Conservation (phyloP, 2,797 vertebrate genomes). For the Leptodactylus fallax region DNA sequence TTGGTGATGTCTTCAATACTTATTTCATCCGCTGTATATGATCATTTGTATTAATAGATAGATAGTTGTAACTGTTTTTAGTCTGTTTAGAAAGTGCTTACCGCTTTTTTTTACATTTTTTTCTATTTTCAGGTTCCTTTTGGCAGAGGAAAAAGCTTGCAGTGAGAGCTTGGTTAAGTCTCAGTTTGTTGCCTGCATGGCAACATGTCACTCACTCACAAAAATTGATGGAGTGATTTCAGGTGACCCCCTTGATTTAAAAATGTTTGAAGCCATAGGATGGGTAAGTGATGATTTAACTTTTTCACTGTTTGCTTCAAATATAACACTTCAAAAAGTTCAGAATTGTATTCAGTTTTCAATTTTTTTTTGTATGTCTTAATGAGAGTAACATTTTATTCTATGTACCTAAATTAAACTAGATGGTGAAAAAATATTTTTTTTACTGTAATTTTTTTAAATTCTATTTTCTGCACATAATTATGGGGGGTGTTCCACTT, state of each 20-base stretch:
- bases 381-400: no score
- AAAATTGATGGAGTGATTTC: slow-evolving; percentile 96
- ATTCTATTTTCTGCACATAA: no score
- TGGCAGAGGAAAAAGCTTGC: slow-evolving; percentile 87
- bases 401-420: no score
- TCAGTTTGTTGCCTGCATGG: slow-evolving; percentile 96
- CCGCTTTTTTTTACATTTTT: not conserved
- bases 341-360: no score
- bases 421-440: no score
- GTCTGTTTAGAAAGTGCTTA: not conserved
- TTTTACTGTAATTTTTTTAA: no score
- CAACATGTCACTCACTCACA: slow-evolving; percentile 96
- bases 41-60: no score
- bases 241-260: slow-evolving; percentile 95
- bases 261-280: slow-evolving; percentile 98
- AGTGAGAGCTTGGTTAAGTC: slow-evolving; percentile 89
- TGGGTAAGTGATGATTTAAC: slow-evolving; percentile 85
- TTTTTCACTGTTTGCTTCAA: not conserved
- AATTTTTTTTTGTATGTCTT: no score
- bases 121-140: slow-evolving; percentile 83
- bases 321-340: not conserved
- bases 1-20: no score
- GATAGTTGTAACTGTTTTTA: not conserved
- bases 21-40: no score
- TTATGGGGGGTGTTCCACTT: no score